A percentile compares a stretch with the other conserved stretches of the same genome.
Conservation (phyloP, 1,140 invertebrate species). For the Drosophila ananassae region DNA sequence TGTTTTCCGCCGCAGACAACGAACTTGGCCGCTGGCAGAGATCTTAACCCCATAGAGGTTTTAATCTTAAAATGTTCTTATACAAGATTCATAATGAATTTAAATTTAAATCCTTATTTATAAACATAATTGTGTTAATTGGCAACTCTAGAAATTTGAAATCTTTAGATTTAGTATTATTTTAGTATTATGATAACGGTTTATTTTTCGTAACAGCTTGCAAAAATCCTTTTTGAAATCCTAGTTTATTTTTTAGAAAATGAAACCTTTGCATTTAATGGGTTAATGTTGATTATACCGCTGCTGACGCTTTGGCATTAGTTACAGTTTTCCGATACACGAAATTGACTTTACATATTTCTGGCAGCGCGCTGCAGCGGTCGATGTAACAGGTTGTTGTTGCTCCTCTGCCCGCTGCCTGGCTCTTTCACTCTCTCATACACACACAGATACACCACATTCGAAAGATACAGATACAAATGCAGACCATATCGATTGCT, state of each 20-base stretch:
- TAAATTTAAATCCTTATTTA: no score
- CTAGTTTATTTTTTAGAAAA: background rate
- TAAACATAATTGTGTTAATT: no score
- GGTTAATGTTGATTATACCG: conserved; percentile 49
- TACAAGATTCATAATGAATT: no score
- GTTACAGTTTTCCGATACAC: conserved; percentile 76
- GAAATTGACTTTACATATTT: conserved; percentile 79
- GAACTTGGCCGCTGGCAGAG: conserved; percentile 49
- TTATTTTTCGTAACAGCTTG: no score
- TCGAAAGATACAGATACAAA: background rate
- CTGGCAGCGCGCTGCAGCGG: conserved; percentile 36
- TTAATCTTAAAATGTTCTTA: background rate
- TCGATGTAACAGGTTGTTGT: conserved; percentile 69
- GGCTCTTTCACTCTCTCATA: conserved; percentile 21
- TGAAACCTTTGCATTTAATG: conserved; percentile 41
- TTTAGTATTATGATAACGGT: no score
- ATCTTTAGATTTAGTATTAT: no score
- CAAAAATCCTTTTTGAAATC: background rate
- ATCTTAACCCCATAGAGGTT: conserved; percentile 43
- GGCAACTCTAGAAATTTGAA: no score
- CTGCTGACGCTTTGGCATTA: conserved; percentile 66
- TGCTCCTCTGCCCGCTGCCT: conserved; percentile 31
- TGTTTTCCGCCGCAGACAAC: conserved; percentile 55
- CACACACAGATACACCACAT: conserved; percentile 6
- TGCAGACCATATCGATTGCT: conserved; percentile 11